These are phyloP conservation scores for Psophia crepitans DNA, from an alignment of 2,113 vertebrate species.

Conservation along the genomic window DNA sequence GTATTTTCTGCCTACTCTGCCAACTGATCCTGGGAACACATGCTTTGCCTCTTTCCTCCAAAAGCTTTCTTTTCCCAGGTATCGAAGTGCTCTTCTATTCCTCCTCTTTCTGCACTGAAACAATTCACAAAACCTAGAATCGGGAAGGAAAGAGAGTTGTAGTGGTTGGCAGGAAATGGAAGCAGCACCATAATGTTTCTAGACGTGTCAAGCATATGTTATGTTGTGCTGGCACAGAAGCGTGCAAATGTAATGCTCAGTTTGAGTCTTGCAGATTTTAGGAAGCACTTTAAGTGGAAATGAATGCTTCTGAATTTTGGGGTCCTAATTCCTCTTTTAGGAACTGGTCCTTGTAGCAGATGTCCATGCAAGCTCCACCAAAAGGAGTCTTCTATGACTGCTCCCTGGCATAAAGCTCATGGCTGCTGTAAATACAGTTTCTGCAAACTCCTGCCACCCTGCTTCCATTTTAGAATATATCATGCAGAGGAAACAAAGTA, in stretches of 20 bases:
- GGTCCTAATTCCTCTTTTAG: background rate
- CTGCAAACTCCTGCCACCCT: background rate
- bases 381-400: background rate
- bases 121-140: background rate
- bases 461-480: background rate
- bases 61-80: constrained; percentile 16
- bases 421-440: background rate
- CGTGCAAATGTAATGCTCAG: constrained; percentile 41
- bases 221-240: constrained; percentile 38
- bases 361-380: background rate
- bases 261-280: constrained; percentile 22
- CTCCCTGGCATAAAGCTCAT: background rate
- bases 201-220: constrained; percentile 48
- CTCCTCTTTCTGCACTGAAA: background rate
- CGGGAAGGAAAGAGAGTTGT: background rate
- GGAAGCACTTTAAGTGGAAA: background rate
- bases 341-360: background rate
- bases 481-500: background rate
- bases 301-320: background rate
- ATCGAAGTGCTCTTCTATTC: background rate
- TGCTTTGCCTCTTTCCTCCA: constrained; percentile 11
- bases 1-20: constrained; percentile 36
- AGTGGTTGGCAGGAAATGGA: constrained; percentile 34
- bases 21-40: constrained; percentile 13
- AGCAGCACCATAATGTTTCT: constrained; percentile 47